Conservation (phyloP, 2,113 vertebrate genomes). For the Lagopus muta region DNA sequence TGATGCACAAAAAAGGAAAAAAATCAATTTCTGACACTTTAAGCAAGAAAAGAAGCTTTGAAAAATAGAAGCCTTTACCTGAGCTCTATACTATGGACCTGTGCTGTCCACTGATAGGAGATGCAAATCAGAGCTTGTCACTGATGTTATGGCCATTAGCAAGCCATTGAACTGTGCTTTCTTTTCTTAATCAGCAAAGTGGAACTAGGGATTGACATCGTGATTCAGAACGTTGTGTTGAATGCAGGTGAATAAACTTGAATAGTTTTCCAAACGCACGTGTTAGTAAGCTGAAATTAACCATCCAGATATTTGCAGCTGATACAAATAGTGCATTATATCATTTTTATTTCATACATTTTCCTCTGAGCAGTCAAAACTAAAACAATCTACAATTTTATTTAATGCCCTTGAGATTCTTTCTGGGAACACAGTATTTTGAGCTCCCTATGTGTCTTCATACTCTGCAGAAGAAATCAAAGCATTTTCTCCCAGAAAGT, state of each 20-base stretch:
- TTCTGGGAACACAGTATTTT: background rate
- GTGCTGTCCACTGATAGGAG: background rate
- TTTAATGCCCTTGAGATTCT: background rate
- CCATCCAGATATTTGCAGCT: background rate
- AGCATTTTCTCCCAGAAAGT: background rate
- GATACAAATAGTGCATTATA: background rate
- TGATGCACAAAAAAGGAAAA: background rate
- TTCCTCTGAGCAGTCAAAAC: background rate
- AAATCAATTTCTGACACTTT: background rate
- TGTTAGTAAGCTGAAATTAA: background rate
- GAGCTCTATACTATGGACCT: background rate
- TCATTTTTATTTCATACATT: background rate
- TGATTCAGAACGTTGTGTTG: background rate
- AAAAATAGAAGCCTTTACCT: background rate
- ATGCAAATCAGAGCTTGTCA: background rate
- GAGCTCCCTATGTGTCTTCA: background rate
- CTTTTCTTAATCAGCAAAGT: conserved; percentile 12
- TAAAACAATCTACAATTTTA: background rate
- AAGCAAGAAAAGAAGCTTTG: background rate
- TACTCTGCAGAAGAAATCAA: background rate
- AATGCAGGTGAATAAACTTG: background rate
- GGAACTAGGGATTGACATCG: background rate
- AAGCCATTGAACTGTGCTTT: background rate
- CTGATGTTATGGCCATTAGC: background rate
- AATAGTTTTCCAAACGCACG: background rate